These are phyloP conservation scores for Uloborus diversus DNA, from an alignment of 1,140 invertebrate genomes.

Conservation along the genomic window DNA sequence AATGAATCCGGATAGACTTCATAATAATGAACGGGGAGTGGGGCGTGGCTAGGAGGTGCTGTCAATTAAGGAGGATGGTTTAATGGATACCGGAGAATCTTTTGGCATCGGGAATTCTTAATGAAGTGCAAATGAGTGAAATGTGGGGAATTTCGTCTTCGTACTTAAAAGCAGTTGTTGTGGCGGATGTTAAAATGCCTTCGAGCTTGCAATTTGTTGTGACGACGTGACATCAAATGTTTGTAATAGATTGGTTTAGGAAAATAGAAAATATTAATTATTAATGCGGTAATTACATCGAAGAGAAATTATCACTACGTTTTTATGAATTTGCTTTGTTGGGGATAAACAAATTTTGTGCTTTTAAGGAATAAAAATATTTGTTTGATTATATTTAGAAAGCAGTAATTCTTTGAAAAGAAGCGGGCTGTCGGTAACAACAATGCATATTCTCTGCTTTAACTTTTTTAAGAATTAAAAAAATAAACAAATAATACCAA, in stretches of 20 bases:
- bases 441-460: too few species aligned
- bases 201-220: conserved; percentile 8
- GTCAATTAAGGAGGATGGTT: conserved; percentile 41
- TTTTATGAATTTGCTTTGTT: too few species aligned
- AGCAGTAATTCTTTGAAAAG: too few species aligned
- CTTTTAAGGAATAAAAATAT: too few species aligned
- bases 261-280: conserved; percentile 29
- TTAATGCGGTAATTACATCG: not conserved
- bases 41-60: conserved; percentile 16
- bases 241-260: conserved; percentile 18
- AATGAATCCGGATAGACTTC: conserved; percentile 49
- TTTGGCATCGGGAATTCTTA: conserved; percentile 41
- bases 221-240: not conserved
- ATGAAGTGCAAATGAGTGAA: conserved; percentile 40
- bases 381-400: too few species aligned
- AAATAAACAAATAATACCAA: too few species aligned
- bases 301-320: too few species aligned
- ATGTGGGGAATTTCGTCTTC: not conserved
- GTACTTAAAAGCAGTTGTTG: not conserved
- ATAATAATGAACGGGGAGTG: too few species aligned
- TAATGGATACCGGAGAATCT: conserved; percentile 51
- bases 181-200: too few species aligned
- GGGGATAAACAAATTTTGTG: too few species aligned
- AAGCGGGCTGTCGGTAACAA: too few species aligned
- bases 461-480: too few species aligned